These are phyloP conservation scores for Eremobia ochroleuca DNA, from an alignment of 2,888 invertebrate genomes.

Conservation along the genomic window DNA sequence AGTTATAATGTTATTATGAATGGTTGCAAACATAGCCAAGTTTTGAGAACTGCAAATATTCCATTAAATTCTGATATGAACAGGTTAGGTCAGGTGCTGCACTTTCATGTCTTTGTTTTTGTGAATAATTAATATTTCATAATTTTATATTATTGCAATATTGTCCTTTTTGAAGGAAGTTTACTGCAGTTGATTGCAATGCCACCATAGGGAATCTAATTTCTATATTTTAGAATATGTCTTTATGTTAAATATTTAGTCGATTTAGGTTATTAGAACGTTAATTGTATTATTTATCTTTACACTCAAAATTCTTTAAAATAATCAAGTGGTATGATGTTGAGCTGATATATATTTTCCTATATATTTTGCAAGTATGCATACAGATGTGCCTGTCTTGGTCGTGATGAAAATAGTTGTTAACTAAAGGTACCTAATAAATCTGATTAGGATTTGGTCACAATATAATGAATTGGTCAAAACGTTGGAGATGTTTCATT, in stretches of 20 bases:
- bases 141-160: conserved; percentile 69
- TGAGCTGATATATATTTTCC: conserved; percentile 68
- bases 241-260: conserved; percentile 90
- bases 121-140: conserved; percentile 74
- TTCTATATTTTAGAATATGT: conserved; percentile 86
- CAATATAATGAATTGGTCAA: conserved; percentile 75
- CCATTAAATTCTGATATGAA: conserved; percentile 73
- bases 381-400: conserved; percentile 75
- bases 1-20: conserved; percentile 79
- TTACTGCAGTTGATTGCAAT: conserved; percentile 76
- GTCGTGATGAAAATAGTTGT: conserved; percentile 75
- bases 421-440: conserved; percentile 74
- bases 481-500: conserved; percentile 75
- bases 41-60: conserved; percentile 72
- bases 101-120: conserved; percentile 70
- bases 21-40: conserved; percentile 72
- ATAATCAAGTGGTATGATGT: conserved; percentile 79
- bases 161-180: conserved; percentile 71
- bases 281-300: conserved; percentile 90
- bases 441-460: conserved; percentile 78
- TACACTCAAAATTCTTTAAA: conserved; percentile 86
- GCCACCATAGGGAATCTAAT: conserved; percentile 84
- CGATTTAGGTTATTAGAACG: conserved; percentile 87
- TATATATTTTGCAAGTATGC: conserved; percentile 77
- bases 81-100: conserved; percentile 83